These are phyloP conservation scores for Pimephales promelas DNA, from an alignment of 2,113 vertebrate genomes.

Conservation along the genomic window DNA sequence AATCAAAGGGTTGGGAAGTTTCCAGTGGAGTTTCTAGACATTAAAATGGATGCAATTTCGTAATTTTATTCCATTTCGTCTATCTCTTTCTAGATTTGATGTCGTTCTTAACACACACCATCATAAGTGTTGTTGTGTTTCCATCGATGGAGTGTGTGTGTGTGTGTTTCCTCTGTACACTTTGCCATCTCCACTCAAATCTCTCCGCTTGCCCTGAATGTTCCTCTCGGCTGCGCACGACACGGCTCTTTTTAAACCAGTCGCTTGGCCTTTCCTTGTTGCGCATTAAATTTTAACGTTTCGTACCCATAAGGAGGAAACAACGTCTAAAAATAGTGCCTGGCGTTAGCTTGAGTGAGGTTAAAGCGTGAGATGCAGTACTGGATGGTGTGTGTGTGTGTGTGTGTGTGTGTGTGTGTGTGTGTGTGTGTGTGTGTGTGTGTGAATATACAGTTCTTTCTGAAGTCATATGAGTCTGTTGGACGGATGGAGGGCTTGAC, in stretches of 20 bases:
- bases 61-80: too few relatives aligned
- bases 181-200: background rate
- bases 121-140: background rate
- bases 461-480: background rate
- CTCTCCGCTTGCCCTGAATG: background rate
- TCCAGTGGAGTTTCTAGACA: too few relatives aligned
- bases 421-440: background rate
- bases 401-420: background rate
- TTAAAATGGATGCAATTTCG: too few relatives aligned
- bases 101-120: background rate
- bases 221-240: background rate
- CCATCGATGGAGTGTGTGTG: background rate
- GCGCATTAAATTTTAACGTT: conserved; percentile 7
- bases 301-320: conserved; percentile 10
- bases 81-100: too few relatives aligned
- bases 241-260: background rate
- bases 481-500: background rate
- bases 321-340: background rate
- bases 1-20: background rate
- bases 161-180: background rate
- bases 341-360: background rate
- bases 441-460: background rate
- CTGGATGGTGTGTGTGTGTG: background rate
- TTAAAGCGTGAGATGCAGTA: background rate
- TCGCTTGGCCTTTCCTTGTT: conserved; percentile 4